Conservation (phyloP, 2,797 vertebrate genomes). For the Sebastiscus albofasciatus region DNA sequence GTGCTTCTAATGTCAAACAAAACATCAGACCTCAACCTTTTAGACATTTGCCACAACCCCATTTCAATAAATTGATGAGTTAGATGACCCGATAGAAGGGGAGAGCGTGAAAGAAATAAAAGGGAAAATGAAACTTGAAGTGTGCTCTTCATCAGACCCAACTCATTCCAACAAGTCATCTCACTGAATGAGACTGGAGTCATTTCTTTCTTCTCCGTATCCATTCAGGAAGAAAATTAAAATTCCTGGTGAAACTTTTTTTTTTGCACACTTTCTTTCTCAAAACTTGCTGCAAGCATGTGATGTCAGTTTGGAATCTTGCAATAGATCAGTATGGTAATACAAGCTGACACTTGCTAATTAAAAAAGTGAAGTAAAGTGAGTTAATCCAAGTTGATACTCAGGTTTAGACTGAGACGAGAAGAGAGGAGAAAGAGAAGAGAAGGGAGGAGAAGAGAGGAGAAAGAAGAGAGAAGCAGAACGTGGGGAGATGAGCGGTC, state of each 20-base stretch:
- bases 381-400: conserved; percentile 38
- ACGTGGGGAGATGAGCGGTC: conserved; percentile 36
- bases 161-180: neutral
- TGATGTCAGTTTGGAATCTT: neutral
- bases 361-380: conserved; percentile 40
- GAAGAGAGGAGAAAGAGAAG: neutral
- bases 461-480: conserved; percentile 1
- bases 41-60: neutral
- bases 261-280: neutral
- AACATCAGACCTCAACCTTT: neutral
- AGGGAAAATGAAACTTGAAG: neutral
- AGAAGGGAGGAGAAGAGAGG: neutral
- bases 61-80: neutral
- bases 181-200: neutral
- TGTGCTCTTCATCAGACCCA: neutral
- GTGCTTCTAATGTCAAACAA: neutral
- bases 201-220: neutral
- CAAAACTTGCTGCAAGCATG: neutral
- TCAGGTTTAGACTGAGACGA: conserved; percentile 8
- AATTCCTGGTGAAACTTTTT: neutral
- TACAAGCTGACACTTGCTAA: conserved; percentile 1
- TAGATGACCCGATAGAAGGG: neutral
- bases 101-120: neutral
- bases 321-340: neutral
- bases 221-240: neutral